Evolutionary conservation across 2,113 vertebrate species (phyloP).

Genomic region (Campylorhamphus procurvoides): DNA sequence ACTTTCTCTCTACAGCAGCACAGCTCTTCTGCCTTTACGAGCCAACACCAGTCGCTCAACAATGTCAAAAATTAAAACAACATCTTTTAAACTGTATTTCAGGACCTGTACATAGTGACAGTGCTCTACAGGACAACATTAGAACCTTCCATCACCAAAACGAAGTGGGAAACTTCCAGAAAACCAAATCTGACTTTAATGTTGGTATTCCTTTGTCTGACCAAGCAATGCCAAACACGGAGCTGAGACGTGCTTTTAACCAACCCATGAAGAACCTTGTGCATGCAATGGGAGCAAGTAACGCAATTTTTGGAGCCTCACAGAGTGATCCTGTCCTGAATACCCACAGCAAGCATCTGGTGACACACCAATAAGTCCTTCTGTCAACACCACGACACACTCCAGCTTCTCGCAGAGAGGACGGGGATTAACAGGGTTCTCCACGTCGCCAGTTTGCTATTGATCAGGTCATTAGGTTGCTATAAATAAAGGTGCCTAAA

Average conservation of each 20-base stretch:
- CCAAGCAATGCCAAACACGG: rapidly evolving
- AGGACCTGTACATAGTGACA: neutral
- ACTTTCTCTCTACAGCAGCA: neutral
- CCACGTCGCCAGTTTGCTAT: rapidly evolving
- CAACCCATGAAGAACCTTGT: neutral
- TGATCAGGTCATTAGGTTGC: neutral
- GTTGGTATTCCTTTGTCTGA: rapidly evolving
- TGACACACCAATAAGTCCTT: neutral
- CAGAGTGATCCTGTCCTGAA: neutral
- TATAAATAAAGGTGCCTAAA: neutral
- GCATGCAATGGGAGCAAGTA: rapidly evolving
- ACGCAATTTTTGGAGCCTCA: rapidly evolving
- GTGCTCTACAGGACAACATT: neutral
- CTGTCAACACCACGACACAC: neutral
- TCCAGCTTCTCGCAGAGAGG: neutral
- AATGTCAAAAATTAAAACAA: neutral
- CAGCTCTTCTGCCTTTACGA: neutral
- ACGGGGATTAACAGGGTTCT: neutral
- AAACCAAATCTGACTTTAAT: neutral
- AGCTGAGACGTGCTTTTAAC: neutral
- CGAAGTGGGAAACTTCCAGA: neutral
- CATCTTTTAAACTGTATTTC: neutral
- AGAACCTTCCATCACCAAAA: neutral
- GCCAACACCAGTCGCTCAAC: neutral
- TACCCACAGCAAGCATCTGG: neutral